Evolutionary conservation across 2,888 invertebrate genomes (phyloP), one percentile per base, ranked within the genome.

Genomic region (Omphaloscelis lunosa): DNA sequence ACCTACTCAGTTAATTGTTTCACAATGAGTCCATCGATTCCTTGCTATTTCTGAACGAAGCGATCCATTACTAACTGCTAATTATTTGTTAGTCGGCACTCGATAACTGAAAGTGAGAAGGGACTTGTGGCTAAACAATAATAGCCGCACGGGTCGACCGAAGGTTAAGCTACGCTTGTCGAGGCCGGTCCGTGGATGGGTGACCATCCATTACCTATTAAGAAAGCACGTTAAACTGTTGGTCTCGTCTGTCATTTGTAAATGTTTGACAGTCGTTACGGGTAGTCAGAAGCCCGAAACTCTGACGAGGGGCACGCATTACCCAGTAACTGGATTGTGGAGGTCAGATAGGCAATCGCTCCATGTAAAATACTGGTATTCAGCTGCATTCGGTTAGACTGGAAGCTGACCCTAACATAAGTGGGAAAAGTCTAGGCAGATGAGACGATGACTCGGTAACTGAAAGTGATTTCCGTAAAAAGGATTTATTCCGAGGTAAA

Each of bases 21-120:
- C 88, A 88, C 94, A 94, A 95, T 95, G 92, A 93, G 92, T 90
- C 87, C 90, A 93, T 93, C 92, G 93, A 94, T 93, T 93, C 88
- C 87, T 89, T 72, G 91, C 93, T 94, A 92, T 95, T 93, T 91
- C 90, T 92, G 92, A 89, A 87, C 90, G 85, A 85, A 70, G 45
- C 72, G 75, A 77, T 76, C 67, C 79, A 86, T 77, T 79, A 78
- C 74, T 72, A 82, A 82, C 77, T 45, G 48, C 77, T 79, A 78
- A 83, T 84, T 80, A 80, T 82, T 80, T 77, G 65, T 70, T 70
- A 23, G 45, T 45, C 15, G 45, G 34, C 75, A 71, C 76, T 63
- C 67, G 34, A 65, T 76, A 74, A 29, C 82, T 77, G 72, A 75
- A 77, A 79, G 59, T 82, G 68, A 53, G 23, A 8, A 53, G 51